Conservation (phyloP, 2,888 invertebrate genomes). For the Caenorhabditis angaria region DNA sequence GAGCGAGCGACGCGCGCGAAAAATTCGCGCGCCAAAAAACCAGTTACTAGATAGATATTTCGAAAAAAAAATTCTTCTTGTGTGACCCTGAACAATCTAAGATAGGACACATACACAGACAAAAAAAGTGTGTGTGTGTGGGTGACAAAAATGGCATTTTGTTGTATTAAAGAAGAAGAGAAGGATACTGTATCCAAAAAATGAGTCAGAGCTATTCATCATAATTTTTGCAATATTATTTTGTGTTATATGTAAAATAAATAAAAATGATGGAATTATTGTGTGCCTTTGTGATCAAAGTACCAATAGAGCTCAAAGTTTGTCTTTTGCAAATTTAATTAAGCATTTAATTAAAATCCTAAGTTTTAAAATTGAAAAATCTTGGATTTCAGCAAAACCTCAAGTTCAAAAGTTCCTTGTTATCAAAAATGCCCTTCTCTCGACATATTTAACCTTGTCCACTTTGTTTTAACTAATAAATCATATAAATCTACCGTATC, state of each 20-base stretch:
- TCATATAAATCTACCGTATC: background rate
- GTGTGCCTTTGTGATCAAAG: no score
- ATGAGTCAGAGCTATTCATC: no score
- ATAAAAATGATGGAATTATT: no score
- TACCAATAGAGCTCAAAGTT: no score
- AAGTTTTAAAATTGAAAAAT: no score
- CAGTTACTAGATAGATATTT: background rate
- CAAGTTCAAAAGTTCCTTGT: no score
- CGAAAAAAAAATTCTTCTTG: no score
- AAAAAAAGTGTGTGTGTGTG: background rate
- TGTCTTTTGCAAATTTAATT: background rate
- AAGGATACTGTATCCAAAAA: background rate
- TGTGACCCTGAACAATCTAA: conserved; percentile 4
- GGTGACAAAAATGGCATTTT: background rate
- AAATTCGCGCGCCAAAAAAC: conserved; percentile 2
- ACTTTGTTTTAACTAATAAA: background rate
- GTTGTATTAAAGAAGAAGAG: background rate
- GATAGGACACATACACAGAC: background rate
- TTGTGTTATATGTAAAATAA: no score
- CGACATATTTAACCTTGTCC: background rate
- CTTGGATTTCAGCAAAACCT: no score
- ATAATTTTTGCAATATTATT: background rate
- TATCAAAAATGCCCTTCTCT: background rate
- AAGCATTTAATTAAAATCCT: no score
- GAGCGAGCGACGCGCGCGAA: background rate